Evolutionary conservation across 2,113 vertebrate genomes (phyloP).

Genomic region (Recurvirostra avosetta): DNA sequence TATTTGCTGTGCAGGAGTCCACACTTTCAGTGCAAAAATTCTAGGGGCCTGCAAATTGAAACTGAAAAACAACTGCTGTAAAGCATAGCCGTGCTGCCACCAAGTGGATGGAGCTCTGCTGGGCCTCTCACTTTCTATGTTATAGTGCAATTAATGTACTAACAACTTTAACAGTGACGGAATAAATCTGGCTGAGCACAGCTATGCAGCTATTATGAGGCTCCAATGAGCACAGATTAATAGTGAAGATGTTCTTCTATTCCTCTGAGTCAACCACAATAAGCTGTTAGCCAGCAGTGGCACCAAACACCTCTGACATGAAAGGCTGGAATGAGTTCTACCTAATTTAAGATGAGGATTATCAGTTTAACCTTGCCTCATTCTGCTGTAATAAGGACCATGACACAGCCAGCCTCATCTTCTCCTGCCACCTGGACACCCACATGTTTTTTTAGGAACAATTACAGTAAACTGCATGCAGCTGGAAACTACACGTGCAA

Average conservation of each 20-base stretch:
- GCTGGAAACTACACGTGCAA: neutral
- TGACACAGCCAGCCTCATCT: neutral
- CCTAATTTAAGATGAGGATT: neutral
- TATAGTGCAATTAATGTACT: neutral
- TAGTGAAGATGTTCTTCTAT: neutral
- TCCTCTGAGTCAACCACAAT: neutral
- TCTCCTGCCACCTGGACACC: neutral
- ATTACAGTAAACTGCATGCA: neutral
- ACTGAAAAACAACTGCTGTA: neutral
- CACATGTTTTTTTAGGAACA: neutral
- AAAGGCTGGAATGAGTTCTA: neutral
- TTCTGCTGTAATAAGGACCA: neutral
- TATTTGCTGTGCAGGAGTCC: conserved; percentile 24
- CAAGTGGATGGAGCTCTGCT: conserved; percentile 59
- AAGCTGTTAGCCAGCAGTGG: neutral
- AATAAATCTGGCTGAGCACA: neutral
- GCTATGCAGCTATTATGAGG: neutral
- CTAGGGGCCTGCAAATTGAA: neutral
- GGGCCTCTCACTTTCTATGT: neutral
- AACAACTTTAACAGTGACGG: neutral
- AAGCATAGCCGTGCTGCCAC: conserved; percentile 60
- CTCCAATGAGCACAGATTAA: neutral
- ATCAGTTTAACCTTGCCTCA: neutral
- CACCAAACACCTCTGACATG: neutral
- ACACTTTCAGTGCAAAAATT: neutral